Evolutionary conservation across 64 coral and sea anemone species (phyloP), one percentile per base, ranked within the genome.

Genomic region (Exaiptasia diaphana): DNA sequence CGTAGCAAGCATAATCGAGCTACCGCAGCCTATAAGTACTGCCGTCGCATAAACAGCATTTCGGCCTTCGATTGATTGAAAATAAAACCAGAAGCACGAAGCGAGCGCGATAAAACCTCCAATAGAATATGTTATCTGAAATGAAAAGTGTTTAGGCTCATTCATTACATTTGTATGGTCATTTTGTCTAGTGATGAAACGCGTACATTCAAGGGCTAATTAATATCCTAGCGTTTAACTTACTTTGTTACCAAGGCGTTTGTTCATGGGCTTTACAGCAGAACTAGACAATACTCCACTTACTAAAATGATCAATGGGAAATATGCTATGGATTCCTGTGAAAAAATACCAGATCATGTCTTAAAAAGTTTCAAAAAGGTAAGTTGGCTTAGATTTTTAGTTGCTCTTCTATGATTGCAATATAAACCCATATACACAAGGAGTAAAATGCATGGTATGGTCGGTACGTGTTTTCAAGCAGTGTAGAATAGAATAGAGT

Each of bases 1-100:
- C 42, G 89, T 91, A 60, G 83, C 89, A 44, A 91, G 49, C 89
- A 91, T 91, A 15, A 91, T 64, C 31, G 89, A 91, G 8, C 82
- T 82, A 53, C 89, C 89, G 44, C 82, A 80, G 67, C 89, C 89
- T 75, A 91, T 91, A 22, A 91, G 41, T 40, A 91, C 62, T 18
- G 89, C 89, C 17, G 89, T 71, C 27, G 28, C 82, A 60, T 91
- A 91, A 91, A 86, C 65, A 41, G 76, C 67, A 74, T 64, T 86
- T 43, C 53, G 62, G 41, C 40, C 82, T 39, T 61, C 64, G 4
- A 53, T 69, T 20, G 67, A 41, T 61, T 91, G 89, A 10, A 91
- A 53, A 32, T 73, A 86, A 70, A 91, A 91, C 89, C 89, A 91
- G 34, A 86, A 86, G 28, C 89, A 86, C 1, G 89, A 81, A 23